phyloP scores from a whole-genome alignment of 2,113 vertebrate genomes.

The Labrus mixtus region DNA sequence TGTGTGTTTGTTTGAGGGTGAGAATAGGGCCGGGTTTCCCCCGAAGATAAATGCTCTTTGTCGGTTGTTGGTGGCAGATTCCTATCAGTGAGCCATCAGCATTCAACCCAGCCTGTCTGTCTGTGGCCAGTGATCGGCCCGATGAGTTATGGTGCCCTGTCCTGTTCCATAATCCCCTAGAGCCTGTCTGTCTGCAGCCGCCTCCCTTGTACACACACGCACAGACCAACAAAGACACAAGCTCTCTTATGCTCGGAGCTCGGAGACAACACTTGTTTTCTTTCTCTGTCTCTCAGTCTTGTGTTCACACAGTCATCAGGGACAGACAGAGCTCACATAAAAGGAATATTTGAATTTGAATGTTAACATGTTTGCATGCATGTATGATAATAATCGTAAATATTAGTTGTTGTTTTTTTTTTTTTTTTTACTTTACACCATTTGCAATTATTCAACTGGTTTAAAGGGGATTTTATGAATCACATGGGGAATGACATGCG shows the following conservation, averaged over 20 bases:
- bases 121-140: constrained; percentile 72
- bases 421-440: background rate
- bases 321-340: constrained; percentile 32
- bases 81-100: constrained; percentile 78
- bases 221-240: constrained; percentile 70
- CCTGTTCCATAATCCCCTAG: constrained; percentile 79
- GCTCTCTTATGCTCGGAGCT: constrained; percentile 52
- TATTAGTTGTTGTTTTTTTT: constrained; percentile 12
- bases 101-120: constrained; percentile 76
- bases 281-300: constrained; percentile 55
- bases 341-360: constrained; percentile 6
- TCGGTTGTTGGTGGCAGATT: constrained; percentile 76
- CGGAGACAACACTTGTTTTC: constrained; percentile 75
- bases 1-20: constrained; percentile 59
- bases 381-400: constrained; percentile 4
- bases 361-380: constrained; percentile 4
- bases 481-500: background rate
- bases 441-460: constrained; percentile 2
- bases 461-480: background rate
- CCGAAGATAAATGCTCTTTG: constrained; percentile 76
- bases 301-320: constrained; percentile 11
- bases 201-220: constrained; percentile 76
- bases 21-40: constrained; percentile 68
- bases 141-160: constrained; percentile 79
- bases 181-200: constrained; percentile 81